phyloP scores from a whole-genome alignment of 2,113 vertebrate genomes.

The Cyprinodon tularosa region DNA sequence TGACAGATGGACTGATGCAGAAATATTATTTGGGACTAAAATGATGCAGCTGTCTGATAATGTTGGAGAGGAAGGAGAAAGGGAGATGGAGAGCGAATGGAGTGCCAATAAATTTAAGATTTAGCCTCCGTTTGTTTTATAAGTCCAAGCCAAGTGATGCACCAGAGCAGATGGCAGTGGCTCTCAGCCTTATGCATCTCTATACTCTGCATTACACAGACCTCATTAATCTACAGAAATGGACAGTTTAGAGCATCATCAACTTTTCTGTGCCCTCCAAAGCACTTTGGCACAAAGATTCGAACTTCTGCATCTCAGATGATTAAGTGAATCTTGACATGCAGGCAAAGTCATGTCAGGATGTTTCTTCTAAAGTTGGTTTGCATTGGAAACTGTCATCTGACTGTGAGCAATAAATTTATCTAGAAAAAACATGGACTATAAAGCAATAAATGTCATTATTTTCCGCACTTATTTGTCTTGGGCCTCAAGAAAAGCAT shows the following conservation, averaged over 20 bases:
- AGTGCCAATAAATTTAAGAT: slow-evolving; percentile 12
- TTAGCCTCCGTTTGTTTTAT: slow-evolving; percentile 23
- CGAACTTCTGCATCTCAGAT: not conserved
- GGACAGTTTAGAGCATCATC: slow-evolving; percentile 5
- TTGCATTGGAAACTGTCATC: not conserved
- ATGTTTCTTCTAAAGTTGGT: not conserved
- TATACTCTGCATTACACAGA: not conserved
- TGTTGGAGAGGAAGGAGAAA: slow-evolving; percentile 31
- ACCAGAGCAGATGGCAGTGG: slow-evolving; percentile 28
- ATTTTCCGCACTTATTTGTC: no score
- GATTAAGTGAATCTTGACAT: not conserved
- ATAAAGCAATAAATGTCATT: no score
- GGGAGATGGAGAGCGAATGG: not conserved
- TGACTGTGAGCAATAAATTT: not conserved
- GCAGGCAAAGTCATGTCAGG: not conserved
- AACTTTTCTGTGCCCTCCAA: not conserved
- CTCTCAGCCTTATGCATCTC: not conserved
- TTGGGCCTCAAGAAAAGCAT: no score
- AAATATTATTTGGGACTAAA: slow-evolving; percentile 29
- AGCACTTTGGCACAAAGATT: not conserved
- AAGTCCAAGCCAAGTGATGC: slow-evolving; percentile 4
- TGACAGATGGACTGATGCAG: slow-evolving; percentile 38
- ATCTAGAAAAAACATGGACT: not conserved
- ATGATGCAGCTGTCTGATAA: slow-evolving; percentile 50
- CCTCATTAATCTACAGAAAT: slow-evolving; percentile 9